Evolutionary conservation across 1,140 invertebrate genomes (phyloP), one percentile per base, ranked within the genome.

Genomic region (Drosophila fuyamai): DNA sequence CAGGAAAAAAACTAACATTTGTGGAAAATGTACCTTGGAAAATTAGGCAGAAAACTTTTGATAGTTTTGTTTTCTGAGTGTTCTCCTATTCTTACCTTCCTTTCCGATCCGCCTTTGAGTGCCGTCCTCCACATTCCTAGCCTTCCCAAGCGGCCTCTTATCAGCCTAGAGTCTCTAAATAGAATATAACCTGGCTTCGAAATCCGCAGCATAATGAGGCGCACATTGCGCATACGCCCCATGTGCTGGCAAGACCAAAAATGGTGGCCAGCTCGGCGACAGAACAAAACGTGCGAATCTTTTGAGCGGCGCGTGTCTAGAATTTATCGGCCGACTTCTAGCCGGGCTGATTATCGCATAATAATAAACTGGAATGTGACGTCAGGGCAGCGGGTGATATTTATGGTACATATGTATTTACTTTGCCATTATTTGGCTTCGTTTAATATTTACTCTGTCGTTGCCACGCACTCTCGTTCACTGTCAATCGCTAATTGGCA

Each of bases 281-380:
- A 51, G 58, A 77, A 76, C 62, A 62, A 57, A 76, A 76, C 83
- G 79, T 83, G 79, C 58, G 62, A 50, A 47, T 76, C 75, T 86
- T 82, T 76, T 60, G 60, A 41, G n/a, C 9, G 44, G 67, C 76
- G 83, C 84, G 83, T 86, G 83, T 83, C 66, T 70, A 80, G 83
- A 86, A 86, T 86, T 88, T 70, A 88, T 88, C 51, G 76, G 44
- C 43, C 54, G 68, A 71, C 55, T 51, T 67, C 43, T 70, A 44
- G 63, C 40, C 46, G 14, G 38, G 32, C 53, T 59, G 78, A 81
- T 84, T 59, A 85, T 59, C 71, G 80, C 76, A 77, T 67, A 76
- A 76, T 70, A 79, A 76, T 82, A 68, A 73, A 71, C 62, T 61
- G 58, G 55, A 16, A 48, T 66, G 80, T 86, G 83, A 86, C 83